phyloP scores from a whole-genome alignment of 2,888 invertebrate genomes.

The Bellardia pandia region DNA sequence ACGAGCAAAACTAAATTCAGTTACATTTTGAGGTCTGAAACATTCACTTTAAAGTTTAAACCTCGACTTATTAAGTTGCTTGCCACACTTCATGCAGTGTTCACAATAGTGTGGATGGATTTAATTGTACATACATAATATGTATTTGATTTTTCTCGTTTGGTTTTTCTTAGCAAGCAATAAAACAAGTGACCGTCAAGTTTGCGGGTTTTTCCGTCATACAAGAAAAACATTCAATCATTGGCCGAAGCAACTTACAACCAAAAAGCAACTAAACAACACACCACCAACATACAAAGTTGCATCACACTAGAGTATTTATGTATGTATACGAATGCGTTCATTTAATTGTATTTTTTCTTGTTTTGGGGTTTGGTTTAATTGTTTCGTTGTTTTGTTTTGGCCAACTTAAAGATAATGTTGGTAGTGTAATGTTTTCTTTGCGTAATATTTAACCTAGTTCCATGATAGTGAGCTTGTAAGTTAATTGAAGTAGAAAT shows the following conservation, averaged over 20 bases:
- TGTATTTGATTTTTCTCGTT: slow-evolving; percentile 40
- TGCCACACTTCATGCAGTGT: slow-evolving; percentile 34
- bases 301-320: slow-evolving; percentile 54
- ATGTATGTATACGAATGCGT: not conserved
- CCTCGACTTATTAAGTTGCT: slow-evolving; percentile 46
- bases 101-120: not conserved
- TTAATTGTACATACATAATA: slow-evolving; percentile 6
- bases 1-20: not conserved
- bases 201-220: slow-evolving; percentile 52
- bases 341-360: slow-evolving; percentile 22
- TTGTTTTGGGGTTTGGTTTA: slow-evolving; percentile 35
- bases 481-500: slow-evolving; percentile 75
- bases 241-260: slow-evolving; percentile 21
- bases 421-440: not conserved
- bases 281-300: slow-evolving; percentile 46
- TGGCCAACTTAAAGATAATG: slow-evolving; percentile 29
- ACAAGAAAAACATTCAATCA: slow-evolving; percentile 46
- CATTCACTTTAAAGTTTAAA: slow-evolving; percentile 62
- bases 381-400: not conserved
- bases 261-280: slow-evolving; percentile 4
- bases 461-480: slow-evolving; percentile 81
- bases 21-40: slow-evolving; percentile 49
- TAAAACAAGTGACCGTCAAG: slow-evolving; percentile 65
- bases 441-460: slow-evolving; percentile 73
- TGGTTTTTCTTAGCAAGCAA: slow-evolving; percentile 11